Base-by-base conservation (phyloP, 2,888 invertebrate genomes). In the Xestobium rufovillosum region DNA sequence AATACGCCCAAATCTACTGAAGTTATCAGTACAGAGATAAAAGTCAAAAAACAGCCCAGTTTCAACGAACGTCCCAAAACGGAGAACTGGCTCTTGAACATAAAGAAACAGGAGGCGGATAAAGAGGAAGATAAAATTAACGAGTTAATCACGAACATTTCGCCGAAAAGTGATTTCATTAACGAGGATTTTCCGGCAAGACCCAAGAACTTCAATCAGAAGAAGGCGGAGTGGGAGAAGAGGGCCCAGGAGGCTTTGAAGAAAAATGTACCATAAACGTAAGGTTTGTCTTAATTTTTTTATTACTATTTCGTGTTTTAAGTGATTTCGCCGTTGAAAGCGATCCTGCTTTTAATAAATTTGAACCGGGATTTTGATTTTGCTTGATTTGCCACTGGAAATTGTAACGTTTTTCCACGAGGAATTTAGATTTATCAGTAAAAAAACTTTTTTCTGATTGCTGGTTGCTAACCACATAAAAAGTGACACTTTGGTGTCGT, bases 141-240 rank as follows among this genome's bases (percentile, higher is more conserved):
- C n/a, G 50, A 49, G 25, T n/a, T n/a, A n/a, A 48, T 49, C 9
- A 41, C 45, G 8, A 56, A 45, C 28, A 56, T 55, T 11, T 45
- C 45, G 34, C 50, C 51, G n/a, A 55, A 53, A 48, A 47, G 39
- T 40, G 53, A 47, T 34, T 44, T 46, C 31, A 55, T 53, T 32
- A 52, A 49, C 14, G 56, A 52, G 27, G 60, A 64, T 43, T 52
- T 59, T 36, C 56, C 60, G 15, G 72, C 73, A 27, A 72, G 73
- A 56, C 79, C 80, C 52, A 82, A 82, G 56, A 79, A 82, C 41
- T 83, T 84, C 45, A 73, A 80, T 57, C 82, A 83, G 55, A 73
- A 82, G 55, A 72, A 79, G 38, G 83, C 83, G 3, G 81, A 83
- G 56, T 84, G 84, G 84, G 84, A 84, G 60, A 73, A 81, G 51